phyloP scores from a whole-genome alignment of 2,113 vertebrate species.

The Halichoerus grypus region DNA sequence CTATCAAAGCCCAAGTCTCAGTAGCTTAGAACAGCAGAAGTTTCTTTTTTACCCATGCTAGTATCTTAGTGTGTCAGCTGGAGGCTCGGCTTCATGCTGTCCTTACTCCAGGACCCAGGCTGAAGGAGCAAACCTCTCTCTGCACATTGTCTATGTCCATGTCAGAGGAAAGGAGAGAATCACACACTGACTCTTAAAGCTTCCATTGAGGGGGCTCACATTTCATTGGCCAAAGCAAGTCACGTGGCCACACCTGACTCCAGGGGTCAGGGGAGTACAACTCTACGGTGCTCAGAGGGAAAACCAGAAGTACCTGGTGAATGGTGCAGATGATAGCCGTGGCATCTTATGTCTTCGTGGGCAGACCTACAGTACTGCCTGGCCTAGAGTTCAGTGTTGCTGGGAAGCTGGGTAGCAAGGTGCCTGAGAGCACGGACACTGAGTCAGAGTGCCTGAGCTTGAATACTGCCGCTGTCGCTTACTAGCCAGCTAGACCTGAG shows the following conservation, averaged over 20 bases:
- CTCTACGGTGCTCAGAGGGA: not conserved
- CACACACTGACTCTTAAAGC: not conserved
- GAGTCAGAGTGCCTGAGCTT: not conserved
- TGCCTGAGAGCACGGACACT: not conserved
- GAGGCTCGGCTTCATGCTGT: not conserved
- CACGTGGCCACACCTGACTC: not conserved
- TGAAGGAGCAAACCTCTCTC: not conserved
- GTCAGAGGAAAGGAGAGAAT: not conserved
- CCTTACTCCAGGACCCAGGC: not conserved
- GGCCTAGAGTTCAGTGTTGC: not conserved
- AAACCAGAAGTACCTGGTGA: not conserved
- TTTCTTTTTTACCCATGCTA: not conserved
- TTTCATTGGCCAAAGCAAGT: slow-evolving; percentile 16
- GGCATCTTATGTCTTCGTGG: not conserved
- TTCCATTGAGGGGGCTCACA: not conserved
- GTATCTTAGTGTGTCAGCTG: not conserved
- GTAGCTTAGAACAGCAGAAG: not conserved
- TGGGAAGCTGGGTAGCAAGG: not conserved
- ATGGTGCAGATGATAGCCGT: too few relatives aligned
- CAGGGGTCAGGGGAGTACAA: not conserved
- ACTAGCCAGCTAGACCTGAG: not conserved
- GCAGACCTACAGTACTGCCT: not conserved
- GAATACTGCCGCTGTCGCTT: not conserved
- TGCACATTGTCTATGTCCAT: not conserved
- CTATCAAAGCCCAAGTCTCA: not conserved